A percentile compares a stretch with the other conserved stretches of the same genome.
phyloP scores from a whole-genome alignment of 1,140 invertebrate species.

The Archivesica marissinica region DNA sequence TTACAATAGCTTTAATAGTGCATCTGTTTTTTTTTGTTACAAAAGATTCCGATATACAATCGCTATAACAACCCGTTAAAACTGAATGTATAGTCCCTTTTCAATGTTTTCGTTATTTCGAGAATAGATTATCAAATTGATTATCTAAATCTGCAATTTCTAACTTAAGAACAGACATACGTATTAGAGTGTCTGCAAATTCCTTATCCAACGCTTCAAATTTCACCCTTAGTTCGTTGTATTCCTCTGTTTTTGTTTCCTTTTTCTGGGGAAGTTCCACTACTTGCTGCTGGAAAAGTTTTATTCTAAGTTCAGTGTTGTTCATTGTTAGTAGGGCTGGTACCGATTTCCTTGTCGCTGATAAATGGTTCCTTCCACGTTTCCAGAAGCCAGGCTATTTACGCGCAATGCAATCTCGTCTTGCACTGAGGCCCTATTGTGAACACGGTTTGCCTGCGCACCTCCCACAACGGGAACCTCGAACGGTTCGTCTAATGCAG shows the following conservation, averaged over 20 bases:
- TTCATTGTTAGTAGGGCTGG: neutral
- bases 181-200: neutral
- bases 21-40: no score
- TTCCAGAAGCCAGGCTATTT: neutral
- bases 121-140: neutral
- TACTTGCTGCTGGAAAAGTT: neutral
- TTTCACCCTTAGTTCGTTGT: neutral
- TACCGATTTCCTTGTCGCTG: neutral
- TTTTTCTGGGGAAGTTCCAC: neutral
- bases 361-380: neutral
- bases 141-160: neutral
- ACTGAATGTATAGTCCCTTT: no score
- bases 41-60: no score
- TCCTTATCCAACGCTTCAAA: neutral
- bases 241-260: neutral
- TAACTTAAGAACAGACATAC: neutral
- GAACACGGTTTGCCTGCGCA: no score
- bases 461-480: neutral
- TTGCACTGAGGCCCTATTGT: neutral
- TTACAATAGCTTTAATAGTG: no score
- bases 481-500: neutral
- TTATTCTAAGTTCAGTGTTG: neutral
- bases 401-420: neutral
- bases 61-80: no score
- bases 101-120: no score